A percentile compares a stretch with the other conserved stretches of the same genome.
phyloP scores from a whole-genome alignment of 2,888 invertebrate genomes.

The Ichneumoninae sp. region DNA sequence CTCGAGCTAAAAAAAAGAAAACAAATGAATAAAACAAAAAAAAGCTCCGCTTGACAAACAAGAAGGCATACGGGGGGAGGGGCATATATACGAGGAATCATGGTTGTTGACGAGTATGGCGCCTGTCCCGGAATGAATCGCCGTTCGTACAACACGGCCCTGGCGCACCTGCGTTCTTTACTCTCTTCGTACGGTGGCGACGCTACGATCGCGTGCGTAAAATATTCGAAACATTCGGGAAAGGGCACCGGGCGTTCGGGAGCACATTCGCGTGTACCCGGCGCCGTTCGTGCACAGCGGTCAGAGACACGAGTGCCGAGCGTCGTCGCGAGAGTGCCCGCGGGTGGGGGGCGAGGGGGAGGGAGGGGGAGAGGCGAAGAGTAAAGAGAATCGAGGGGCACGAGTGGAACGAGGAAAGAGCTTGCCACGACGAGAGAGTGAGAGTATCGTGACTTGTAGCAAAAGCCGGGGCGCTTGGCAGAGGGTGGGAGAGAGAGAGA shows the following conservation, averaged over 20 bases:
- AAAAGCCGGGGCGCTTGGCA: neutral
- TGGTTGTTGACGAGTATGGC: conserved; percentile 14
- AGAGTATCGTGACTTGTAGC: conserved; percentile 2
- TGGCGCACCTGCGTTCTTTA: conserved; percentile 59
- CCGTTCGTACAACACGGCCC: conserved; percentile 41
- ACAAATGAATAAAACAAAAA: neutral
- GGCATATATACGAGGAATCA: neutral
- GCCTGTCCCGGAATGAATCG: neutral
- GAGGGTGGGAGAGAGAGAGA: conserved; percentile 25
- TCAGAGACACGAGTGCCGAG: conserved; percentile 79
- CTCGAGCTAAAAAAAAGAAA: neutral
- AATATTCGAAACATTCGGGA: conserved; percentile 75
- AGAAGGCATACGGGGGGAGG: neutral
- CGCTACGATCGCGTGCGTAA: conserved; percentile 70
- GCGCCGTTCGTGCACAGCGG: conserved; percentile 86
- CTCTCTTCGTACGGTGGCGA: conserved; percentile 76
- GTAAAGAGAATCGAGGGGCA: conserved; percentile 17
- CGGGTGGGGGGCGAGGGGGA: conserved; percentile 78
- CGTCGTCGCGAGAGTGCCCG: conserved; percentile 40
- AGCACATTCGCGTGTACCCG: conserved; percentile 78
- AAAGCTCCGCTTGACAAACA: conserved; percentile 10
- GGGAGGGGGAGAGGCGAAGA: conserved; percentile 84
- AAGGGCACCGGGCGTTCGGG: conserved; percentile 69
- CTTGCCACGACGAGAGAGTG: conserved; percentile 22
- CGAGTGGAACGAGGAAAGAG: conserved; percentile 8